Evolutionary conservation across 1,140 invertebrate genomes (phyloP).

Genomic region (Harpegnathos saltator): DNA sequence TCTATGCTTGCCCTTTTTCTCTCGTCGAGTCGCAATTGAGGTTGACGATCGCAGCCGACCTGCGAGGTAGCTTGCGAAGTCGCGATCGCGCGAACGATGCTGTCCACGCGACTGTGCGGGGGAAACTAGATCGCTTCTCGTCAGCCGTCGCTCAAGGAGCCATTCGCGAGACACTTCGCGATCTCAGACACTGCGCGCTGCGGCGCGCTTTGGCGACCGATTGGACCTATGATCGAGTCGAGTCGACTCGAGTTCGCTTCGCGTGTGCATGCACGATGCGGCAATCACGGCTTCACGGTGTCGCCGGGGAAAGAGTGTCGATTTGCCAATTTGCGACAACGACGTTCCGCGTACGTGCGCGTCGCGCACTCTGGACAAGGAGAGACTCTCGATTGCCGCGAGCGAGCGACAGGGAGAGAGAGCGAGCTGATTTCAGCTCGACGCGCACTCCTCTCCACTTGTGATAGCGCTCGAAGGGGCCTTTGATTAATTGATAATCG

Average conservation of each 20-base stretch:
- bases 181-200: background rate
- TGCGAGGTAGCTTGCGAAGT: conserved; percentile 4
- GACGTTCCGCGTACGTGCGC: conserved; percentile 41
- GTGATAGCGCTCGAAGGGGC: conserved; percentile 71
- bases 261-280: background rate
- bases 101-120: background rate
- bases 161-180: conserved; percentile 25
- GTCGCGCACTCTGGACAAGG: conserved; percentile 37
- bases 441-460: conserved; percentile 58
- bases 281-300: conserved; percentile 18
- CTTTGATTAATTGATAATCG: conserved; percentile 67
- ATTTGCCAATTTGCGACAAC: conserved; percentile 62
- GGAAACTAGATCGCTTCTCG: too few species aligned
- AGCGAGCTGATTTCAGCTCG: conserved; percentile 61
- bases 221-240: conserved; percentile 10
- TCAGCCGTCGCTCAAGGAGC: too few species aligned
- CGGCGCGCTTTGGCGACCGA: background rate
- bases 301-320: conserved; percentile 37
- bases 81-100: background rate
- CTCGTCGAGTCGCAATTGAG: background rate
- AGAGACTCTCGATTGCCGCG: conserved; percentile 41
- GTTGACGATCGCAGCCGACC: background rate
- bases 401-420: too few species aligned
- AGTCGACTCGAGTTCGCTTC: conserved; percentile 15
- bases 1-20: background rate